Evolutionary conservation across 2,113 vertebrate genomes (phyloP).

Genomic region (Campylomormyrus numenius): DNA sequence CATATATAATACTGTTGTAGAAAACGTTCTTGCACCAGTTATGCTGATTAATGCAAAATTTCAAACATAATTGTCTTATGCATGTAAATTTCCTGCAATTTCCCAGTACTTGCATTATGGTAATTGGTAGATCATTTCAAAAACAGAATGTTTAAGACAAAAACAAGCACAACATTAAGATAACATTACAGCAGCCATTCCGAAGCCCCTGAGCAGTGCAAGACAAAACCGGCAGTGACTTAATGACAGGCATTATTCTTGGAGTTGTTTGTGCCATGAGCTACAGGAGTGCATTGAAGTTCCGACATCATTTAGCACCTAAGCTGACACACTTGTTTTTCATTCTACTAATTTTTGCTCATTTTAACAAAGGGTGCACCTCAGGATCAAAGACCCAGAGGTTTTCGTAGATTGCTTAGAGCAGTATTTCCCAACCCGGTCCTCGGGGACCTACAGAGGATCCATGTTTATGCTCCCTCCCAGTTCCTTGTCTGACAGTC

Average conservation of each 20-base stretch:
- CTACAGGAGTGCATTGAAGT: not conserved
- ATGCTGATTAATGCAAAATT: not conserved
- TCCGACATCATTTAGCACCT: not conserved
- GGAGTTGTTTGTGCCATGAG: not conserved
- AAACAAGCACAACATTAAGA: not conserved
- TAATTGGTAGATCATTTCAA: not conserved
- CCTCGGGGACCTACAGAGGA: not conserved
- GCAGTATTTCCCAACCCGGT: not conserved
- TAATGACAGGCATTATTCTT: not conserved
- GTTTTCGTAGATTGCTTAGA: not conserved
- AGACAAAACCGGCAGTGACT: not conserved
- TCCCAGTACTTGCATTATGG: not conserved
- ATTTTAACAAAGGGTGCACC: not conserved
- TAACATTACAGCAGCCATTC: conserved; percentile 5
- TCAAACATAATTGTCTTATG: not conserved
- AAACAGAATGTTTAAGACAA: not conserved
- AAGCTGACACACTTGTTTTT: not conserved
- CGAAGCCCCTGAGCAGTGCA: not conserved
- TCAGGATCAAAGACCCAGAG: not conserved
- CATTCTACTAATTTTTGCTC: not conserved
- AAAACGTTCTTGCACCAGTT: not conserved
- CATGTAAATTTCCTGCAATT: not conserved
- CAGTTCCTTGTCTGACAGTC: not conserved
- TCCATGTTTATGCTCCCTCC: not conserved
- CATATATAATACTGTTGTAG: not conserved